A percentile compares a stretch with the other conserved stretches of the same genome.
phyloP scores from a whole-genome alignment of 2,888 invertebrate genomes.

The Apotomis capreana region DNA sequence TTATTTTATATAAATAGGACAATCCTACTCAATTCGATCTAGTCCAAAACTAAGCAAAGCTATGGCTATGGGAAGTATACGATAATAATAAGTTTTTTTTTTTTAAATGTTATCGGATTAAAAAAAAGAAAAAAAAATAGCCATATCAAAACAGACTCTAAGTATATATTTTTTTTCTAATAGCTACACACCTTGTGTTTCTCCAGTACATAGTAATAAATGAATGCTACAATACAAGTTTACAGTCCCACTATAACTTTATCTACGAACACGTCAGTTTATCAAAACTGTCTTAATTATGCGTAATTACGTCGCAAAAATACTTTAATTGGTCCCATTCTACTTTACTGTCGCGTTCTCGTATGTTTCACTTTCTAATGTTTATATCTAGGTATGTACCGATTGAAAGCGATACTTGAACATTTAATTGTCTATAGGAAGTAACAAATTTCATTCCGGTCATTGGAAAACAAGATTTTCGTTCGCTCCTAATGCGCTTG shows the following conservation, averaged over 20 bases:
- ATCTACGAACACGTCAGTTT: constrained; percentile 4
- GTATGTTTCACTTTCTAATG: constrained; percentile 32
- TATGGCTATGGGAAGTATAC: too few species aligned
- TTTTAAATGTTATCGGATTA: too few species aligned
- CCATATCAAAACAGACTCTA: too few species aligned
- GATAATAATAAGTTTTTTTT: too few species aligned
- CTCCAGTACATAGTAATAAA: not conserved
- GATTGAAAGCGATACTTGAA: constrained; percentile 43
- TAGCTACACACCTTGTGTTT: too few species aligned
- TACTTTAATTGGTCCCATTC: constrained; percentile 10
- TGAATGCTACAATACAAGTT: constrained; percentile 1
- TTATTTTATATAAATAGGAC: too few species aligned
- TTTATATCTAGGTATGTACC: constrained; percentile 40
- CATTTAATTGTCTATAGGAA: constrained; percentile 45
- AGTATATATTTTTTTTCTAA: too few species aligned
- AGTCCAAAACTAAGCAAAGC: too few species aligned
- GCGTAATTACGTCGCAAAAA: constrained; percentile 17
- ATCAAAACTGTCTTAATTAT: constrained; percentile 21
- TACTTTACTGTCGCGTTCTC: not conserved
- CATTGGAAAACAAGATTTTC: constrained; percentile 41
- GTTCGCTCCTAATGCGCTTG: constrained; percentile 28
- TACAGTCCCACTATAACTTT: not conserved
- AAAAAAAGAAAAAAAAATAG: too few species aligned
- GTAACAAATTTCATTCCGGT: constrained; percentile 42
- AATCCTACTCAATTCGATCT: too few species aligned